Base-by-base conservation (phyloP, 2,797 vertebrate species). In the Taeniopygia guttata region DNA sequence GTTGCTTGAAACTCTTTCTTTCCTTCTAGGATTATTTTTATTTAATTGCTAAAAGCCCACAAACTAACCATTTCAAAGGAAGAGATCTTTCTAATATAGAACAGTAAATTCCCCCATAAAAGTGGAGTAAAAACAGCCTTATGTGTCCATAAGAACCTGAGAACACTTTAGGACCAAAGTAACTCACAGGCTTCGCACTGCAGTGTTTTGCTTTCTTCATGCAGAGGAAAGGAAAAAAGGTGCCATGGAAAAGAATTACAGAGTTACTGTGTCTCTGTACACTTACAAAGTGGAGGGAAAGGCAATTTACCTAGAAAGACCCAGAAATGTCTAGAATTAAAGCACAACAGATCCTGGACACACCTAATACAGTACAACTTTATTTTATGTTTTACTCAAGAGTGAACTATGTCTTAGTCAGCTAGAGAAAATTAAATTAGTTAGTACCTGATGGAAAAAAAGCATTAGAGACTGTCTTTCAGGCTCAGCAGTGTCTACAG, bases 11-110 rank as follows among this genome's bases (percentile, higher is more conserved):
- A 84, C 22, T 56, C 43, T 60, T 80, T 63, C 48, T 75, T 90
- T 84, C 43, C 67, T 90, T 84, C 40, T 66, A 84, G 51, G 34
- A 84, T 90, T 90, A 52, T 67, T 94, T 94, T 87, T 82, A 75
- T 73, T 92, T 89, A 82, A 82, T 76, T 82, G 42, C 55, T 76
- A 27, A 76, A 79, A 70, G 11, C 29, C 51, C 48, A n/a, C 46
- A 83, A 48, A 60, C 4, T 34, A 78, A 54, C 58, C 6, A 55
- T 94, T 92, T 84, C 56, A 79, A 87, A 89, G 38, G 40, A 58
- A 29, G 36, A 82, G 29, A 34, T 19, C 52, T 76, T 90, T 82
- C 68, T 84, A 74, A 78, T 46, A 72, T 2, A 23, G 30, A 63
- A 59, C 34, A 63, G 49, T 56, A 89, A 79, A 74, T 54, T 92